Percentiles rank a stretch among this genome's conserved stretches.
Evolutionary conservation across 2,888 invertebrate genomes (phyloP).

Genomic region (Hypena proboscidalis): DNA sequence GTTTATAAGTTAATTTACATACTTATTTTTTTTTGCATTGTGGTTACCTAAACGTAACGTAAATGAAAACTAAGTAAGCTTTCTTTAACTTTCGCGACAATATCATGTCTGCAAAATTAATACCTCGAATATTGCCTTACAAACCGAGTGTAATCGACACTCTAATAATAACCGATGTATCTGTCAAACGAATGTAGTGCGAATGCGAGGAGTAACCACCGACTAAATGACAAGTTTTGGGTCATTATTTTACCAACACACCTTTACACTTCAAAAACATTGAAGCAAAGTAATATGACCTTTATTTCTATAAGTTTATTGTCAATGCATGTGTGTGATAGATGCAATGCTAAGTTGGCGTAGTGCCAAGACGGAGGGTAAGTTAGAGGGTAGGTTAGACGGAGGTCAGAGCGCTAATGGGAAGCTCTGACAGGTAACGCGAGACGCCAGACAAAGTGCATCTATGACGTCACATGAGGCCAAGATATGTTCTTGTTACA

Average conservation of each 20-base stretch:
- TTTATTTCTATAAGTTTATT: constrained; percentile 46
- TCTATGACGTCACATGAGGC: constrained; percentile 54
- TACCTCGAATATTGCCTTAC: constrained; percentile 16
- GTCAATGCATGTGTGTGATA: constrained; percentile 35
- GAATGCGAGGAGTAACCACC: constrained; percentile 68
- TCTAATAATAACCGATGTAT: constrained; percentile 70
- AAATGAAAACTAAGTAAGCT: too few species aligned
- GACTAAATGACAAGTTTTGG: constrained; percentile 80
- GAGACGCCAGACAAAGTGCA: constrained; percentile 81
- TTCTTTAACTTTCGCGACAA: background rate
- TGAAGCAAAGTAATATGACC: constrained; percentile 44
- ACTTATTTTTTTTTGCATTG: too few species aligned
- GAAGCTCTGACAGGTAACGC: constrained; percentile 79
- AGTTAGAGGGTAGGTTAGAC: constrained; percentile 66
- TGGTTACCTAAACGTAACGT: too few species aligned
- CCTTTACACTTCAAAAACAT: constrained; percentile 21
- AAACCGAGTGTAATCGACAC: constrained; percentile 57
- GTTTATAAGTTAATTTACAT: too few species aligned
- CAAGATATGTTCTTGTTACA: constrained; percentile 31
- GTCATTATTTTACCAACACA: constrained; percentile 55
- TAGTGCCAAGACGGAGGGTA: constrained; percentile 69
- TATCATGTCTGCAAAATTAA: background rate
- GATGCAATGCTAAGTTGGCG: constrained; percentile 56
- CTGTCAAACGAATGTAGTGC: constrained; percentile 64
- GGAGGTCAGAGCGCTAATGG: constrained; percentile 80